Base-by-base conservation (phyloP, 2,113 vertebrate species). In the Trinectes maculatus region DNA sequence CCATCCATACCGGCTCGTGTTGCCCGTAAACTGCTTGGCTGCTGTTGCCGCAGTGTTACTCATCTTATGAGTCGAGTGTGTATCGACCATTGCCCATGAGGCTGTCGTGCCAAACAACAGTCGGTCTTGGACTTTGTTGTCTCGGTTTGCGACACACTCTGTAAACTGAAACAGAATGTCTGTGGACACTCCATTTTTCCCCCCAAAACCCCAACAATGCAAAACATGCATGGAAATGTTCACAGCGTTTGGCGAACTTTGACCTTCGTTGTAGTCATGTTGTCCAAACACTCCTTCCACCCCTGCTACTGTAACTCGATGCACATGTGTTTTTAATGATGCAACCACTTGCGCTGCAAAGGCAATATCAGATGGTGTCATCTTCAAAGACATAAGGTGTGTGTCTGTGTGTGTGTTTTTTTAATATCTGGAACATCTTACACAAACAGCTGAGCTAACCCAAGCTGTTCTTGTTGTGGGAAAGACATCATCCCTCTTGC, bases 341-440 rank as follows among this genome's bases (percentile, higher is more conserved):
- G 64, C 42, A 84, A 79, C 74, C 53, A 28, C 74, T 39, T 58
- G 67, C 55, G 52, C 36, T 31, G 39, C 63, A 62, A 55, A 29
- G 3, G 57, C 70, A 76, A 63, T 73, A 82, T 86, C 85, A 85
- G 70, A 74, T 62, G 80, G 87, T 87, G 81, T 89, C 87, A 68
- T 89, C 85, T 91, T 92, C 83, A 91, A 88, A 88, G 83, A 56
- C 54, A 60, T 53, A 59, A 84, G 79, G 83, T 91, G 78, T 84
- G 59, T 80, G 80, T 84, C 59, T 79, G 83, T 91, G 78, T 84
- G 59, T 80, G 80, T 84, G 59, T 79, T 72, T 67, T 83, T 80
- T 77, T 78, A 69, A 74, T 24, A 76, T 70, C 67, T 19, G 15
- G 57, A 79, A 67, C 66, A 83, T 80, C 81, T 76, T 89, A 75